Conservation (phyloP, 2,888 invertebrate species). For the Branchellion lobata region DNA sequence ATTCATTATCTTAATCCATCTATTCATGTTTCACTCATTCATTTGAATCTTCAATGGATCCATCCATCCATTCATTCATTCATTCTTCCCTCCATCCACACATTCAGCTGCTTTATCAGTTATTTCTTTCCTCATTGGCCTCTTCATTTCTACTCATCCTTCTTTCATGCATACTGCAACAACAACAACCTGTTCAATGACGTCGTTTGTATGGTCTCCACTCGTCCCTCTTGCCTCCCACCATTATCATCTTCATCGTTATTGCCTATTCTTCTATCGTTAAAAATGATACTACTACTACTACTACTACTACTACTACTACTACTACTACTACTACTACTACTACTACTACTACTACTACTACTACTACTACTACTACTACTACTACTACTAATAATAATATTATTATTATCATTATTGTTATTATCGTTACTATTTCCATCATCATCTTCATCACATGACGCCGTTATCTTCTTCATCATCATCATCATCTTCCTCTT, state of each 20-base stretch:
- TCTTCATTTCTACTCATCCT: background rate
- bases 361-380: constrained; percentile 37
- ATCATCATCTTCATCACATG: too few species aligned
- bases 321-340: constrained; percentile 37
- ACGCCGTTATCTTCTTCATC: too few species aligned
- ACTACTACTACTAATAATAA: background rate
- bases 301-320: constrained; percentile 36
- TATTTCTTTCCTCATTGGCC: background rate
- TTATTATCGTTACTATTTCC: too few species aligned
- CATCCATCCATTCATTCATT: background rate
- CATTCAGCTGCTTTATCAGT: background rate
- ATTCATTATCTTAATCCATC: background rate
- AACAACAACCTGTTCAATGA: too few species aligned
- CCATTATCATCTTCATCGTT: too few species aligned
- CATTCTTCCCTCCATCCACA: background rate
- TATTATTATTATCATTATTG: too few species aligned
- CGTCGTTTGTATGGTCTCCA: too few species aligned
- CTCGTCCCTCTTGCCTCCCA: too few species aligned
- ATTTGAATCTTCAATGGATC: background rate
- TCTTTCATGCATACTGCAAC: too few species aligned
- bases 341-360: constrained; percentile 38
- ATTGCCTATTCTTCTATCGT: too few species aligned
- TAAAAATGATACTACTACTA: too few species aligned
- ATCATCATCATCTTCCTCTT: too few species aligned
- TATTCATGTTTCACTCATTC: background rate